Conservation (phyloP, 2,113 vertebrate genomes). For the Datnioides undecimradiatus region DNA sequence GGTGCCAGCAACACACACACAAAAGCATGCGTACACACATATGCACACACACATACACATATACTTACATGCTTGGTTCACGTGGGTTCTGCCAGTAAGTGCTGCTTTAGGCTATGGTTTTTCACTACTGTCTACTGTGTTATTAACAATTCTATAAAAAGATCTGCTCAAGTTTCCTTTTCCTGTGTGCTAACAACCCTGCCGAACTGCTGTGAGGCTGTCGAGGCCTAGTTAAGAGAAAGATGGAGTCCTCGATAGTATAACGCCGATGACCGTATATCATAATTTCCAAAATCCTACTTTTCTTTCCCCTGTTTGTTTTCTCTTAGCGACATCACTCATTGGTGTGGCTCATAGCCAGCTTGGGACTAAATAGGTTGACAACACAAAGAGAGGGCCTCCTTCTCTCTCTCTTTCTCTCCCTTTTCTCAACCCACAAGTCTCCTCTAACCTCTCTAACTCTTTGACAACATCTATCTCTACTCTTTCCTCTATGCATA, state of each 20-base stretch:
- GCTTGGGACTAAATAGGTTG: conserved; percentile 64
- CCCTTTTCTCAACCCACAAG: conserved; percentile 47
- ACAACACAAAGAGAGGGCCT: conserved; percentile 68
- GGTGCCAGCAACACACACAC: conserved; percentile 25
- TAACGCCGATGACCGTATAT: conserved; percentile 54
- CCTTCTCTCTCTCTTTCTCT: conserved; percentile 52
- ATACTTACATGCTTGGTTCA: conserved; percentile 61
- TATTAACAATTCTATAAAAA: conserved; percentile 85
- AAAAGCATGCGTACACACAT: conserved; percentile 6
- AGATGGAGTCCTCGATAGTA: conserved; percentile 44
- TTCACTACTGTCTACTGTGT: conserved; percentile 81
- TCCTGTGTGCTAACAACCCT: conserved; percentile 76
- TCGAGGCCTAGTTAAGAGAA: conserved; percentile 40
- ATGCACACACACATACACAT: conserved; percentile 36
- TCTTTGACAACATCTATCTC: conserved; percentile 22
- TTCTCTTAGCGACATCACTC: conserved; percentile 73
- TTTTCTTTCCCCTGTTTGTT: conserved; percentile 71
- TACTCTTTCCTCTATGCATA: conserved; percentile 19
- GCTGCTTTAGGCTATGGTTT: conserved; percentile 77
- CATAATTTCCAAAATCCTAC: conserved; percentile 73
- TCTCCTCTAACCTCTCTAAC: conserved; percentile 43
- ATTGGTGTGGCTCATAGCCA: conserved; percentile 62
- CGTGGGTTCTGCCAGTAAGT: conserved; percentile 76
- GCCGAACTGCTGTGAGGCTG: conserved; percentile 35
- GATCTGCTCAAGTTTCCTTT: conserved; percentile 76